Conservation (phyloP, 2,888 invertebrate genomes). For the Perithous albicinctus region DNA sequence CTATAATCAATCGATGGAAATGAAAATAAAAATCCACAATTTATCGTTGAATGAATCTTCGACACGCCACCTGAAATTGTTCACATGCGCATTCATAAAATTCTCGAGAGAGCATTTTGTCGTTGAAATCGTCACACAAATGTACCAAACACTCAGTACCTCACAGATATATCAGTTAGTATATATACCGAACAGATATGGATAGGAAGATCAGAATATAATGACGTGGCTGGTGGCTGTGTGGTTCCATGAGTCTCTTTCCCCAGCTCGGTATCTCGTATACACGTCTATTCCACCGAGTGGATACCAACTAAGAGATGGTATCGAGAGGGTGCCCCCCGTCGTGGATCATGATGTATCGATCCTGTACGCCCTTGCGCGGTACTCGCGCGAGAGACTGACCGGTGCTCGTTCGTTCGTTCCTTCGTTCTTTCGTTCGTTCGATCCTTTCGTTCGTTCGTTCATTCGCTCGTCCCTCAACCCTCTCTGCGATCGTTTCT, state of each 20-base stretch:
- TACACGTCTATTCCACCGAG: constrained; percentile 76
- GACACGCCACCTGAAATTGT: not conserved
- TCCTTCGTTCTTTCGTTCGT: constrained; percentile 75
- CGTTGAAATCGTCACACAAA: constrained; percentile 4
- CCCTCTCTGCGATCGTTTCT: constrained; percentile 51
- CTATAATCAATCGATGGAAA: too few relatives aligned
- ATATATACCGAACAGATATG: constrained; percentile 43
- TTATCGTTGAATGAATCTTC: too few relatives aligned
- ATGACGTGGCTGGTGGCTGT: constrained; percentile 53
- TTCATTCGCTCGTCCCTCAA: constrained; percentile 76
- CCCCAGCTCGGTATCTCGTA: constrained; percentile 69
- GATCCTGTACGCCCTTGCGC: constrained; percentile 81
- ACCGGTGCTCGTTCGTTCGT: constrained; percentile 53
- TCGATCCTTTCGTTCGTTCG: constrained; percentile 53
- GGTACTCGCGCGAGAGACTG: constrained; percentile 67
- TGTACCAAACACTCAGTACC: not conserved
- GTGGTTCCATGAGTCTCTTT: constrained; percentile 45
- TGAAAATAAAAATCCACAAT: too few relatives aligned
- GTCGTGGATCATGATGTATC: constrained; percentile 83
- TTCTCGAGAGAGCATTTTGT: not conserved
- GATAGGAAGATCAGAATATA: constrained; percentile 62
- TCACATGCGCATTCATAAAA: not conserved
- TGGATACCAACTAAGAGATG: constrained; percentile 78
- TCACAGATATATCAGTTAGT: not conserved
- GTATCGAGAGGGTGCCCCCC: constrained; percentile 79